Percentiles rank a stretch among this genome's conserved stretches.
phyloP scores from a whole-genome alignment of 2,113 vertebrate species.

The Caracal caracal region DNA sequence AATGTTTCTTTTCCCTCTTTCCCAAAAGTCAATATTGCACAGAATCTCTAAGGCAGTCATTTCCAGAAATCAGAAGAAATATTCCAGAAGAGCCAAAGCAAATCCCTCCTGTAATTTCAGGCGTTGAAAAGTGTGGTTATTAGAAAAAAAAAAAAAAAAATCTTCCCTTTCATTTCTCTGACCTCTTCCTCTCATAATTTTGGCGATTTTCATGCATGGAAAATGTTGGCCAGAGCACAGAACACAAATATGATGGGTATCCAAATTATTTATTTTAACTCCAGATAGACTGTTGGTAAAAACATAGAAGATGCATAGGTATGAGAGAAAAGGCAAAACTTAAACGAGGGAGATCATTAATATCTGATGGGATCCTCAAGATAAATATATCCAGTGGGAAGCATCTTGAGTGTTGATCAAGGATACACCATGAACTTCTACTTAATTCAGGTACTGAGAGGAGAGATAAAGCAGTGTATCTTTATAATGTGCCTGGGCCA shows the following conservation, averaged over 20 bases:
- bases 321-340: not conserved
- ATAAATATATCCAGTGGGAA: not conserved
- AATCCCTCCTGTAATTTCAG: not conserved
- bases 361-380: not conserved
- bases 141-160: not conserved
- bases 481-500: not conserved
- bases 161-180: not conserved
- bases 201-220: not conserved
- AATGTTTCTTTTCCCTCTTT: conserved; percentile 23
- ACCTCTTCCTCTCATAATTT: not conserved
- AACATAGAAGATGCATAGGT: not conserved
- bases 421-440: not conserved
- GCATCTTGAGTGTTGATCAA: not conserved
- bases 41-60: not conserved
- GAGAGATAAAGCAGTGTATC: not conserved
- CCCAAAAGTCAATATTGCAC: not conserved
- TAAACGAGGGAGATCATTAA: not conserved
- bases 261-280: conserved; percentile 33
- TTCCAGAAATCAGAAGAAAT: conserved; percentile 53
- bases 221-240: not conserved
- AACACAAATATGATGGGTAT: not conserved
- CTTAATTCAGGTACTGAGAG: not conserved
- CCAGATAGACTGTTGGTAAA: not conserved
- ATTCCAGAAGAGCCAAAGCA: conserved; percentile 14
- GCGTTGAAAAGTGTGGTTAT: not conserved